Percentiles rank a stretch among this genome's conserved stretches.
Conservation (phyloP, 2,113 vertebrate genomes). For the Patagioenas fasciata region DNA sequence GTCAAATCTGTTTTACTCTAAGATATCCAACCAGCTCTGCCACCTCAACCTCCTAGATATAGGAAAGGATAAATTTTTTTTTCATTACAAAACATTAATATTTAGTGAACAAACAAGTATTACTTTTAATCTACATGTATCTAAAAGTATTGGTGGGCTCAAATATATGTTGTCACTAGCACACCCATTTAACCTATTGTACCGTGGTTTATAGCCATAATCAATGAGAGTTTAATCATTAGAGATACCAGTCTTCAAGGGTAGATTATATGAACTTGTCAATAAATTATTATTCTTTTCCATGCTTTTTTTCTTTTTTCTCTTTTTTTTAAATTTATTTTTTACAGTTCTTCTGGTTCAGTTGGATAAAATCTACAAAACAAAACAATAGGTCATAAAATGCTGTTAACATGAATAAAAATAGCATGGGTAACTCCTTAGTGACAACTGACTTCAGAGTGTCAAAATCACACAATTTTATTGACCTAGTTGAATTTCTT, state of each 20-base stretch:
- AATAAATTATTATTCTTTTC: not conserved
- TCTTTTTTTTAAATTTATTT: not conserved
- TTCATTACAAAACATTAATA: not conserved
- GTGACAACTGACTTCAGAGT: constrained; percentile 61
- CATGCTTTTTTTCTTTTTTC: too few species aligned
- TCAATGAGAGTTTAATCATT: not conserved
- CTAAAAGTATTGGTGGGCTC: not conserved
- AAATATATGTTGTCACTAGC: not conserved
- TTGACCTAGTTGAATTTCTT: constrained; percentile 73
- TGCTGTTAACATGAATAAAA: constrained; percentile 69
- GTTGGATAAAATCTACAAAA: constrained; percentile 61
- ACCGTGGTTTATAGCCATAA: not conserved
- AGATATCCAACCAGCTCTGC: not conserved
- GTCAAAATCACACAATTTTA: constrained; percentile 63
- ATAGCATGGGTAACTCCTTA: constrained; percentile 54
- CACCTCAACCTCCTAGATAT: not conserved
- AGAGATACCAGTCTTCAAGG: not conserved
- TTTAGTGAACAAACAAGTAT: not conserved
- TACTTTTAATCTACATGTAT: not conserved
- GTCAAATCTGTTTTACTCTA: not conserved
- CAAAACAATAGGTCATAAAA: constrained; percentile 67
- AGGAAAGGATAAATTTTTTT: not conserved
- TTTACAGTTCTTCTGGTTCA: constrained; percentile 2
- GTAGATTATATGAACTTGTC: not conserved
- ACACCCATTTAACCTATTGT: not conserved